Conservation (phyloP, 2,113 vertebrate genomes). For the Halcyon senegalensis region DNA sequence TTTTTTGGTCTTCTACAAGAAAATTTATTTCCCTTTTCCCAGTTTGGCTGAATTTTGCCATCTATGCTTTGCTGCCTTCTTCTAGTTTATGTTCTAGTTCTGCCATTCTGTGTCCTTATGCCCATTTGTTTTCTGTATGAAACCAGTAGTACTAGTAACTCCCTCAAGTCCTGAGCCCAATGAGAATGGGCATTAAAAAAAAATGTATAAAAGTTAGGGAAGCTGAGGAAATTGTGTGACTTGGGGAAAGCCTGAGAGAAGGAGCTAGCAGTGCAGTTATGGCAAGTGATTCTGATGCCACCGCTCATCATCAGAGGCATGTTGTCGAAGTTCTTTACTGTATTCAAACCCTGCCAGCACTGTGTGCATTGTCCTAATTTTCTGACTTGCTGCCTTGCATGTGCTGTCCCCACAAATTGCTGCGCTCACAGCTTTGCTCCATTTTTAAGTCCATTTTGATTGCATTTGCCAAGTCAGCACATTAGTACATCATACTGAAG, state of each 20-base stretch:
- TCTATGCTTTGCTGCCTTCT: not conserved
- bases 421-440: not conserved
- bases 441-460: rapidly evolving
- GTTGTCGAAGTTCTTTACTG: not conserved
- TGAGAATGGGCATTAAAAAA: not conserved
- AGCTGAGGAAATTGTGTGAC: not conserved
- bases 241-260: not conserved
- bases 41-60: not conserved
- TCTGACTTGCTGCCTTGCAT: not conserved
- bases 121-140: not conserved
- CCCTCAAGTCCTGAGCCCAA: not conserved
- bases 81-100: not conserved
- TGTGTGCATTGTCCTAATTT: rapidly evolving
- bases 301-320: rapidly evolving
- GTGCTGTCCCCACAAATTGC: not conserved
- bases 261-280: not conserved
- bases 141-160: not conserved
- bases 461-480: not conserved
- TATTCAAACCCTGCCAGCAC: not conserved
- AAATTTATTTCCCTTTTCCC: not conserved
- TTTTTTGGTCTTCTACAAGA: not conserved
- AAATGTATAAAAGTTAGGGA: not conserved
- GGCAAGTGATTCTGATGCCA: not conserved
- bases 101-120: not conserved
- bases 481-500: not conserved